Evolutionary conservation across 2,888 invertebrate species (phyloP).

Genomic region (Ditylenchus weischeri): DNA sequence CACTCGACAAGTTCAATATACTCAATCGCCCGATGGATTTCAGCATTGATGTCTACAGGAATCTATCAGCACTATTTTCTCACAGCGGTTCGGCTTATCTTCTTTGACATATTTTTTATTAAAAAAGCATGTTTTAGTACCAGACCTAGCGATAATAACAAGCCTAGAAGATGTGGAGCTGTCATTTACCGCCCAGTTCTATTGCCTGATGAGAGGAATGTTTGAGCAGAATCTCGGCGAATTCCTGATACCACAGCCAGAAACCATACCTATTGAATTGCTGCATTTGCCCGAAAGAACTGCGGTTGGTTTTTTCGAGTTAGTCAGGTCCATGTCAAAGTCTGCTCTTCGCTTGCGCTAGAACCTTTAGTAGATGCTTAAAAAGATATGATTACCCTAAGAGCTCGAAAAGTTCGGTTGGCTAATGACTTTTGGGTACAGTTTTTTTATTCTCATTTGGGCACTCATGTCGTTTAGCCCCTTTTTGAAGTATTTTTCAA

Average conservation of each 20-base stretch:
- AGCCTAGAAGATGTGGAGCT: conserved; percentile 38
- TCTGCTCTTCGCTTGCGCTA: no score
- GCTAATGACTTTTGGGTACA: no score
- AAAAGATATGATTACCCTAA: no score
- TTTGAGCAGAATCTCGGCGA: conserved; percentile 64
- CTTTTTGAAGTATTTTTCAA: no score
- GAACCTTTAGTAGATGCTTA: no score
- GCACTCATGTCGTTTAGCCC: no score
- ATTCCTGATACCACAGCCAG: conserved; percentile 49
- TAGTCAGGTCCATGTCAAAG: no score
- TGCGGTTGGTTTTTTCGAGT: conserved; percentile 32
- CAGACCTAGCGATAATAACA: conserved; percentile 45
- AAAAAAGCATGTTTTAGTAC: conserved; percentile 36
- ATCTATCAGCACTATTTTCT: conserved; percentile 45
- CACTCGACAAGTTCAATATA: conserved; percentile 24
- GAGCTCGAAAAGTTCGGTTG: no score
- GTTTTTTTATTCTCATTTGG: no score
- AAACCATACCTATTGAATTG: conserved; percentile 53
- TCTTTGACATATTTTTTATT: conserved; percentile 10
- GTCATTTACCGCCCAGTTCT: conserved; percentile 48
- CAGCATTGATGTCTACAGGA: conserved; percentile 41
- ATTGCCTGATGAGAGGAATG: conserved; percentile 52
- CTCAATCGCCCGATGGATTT: conserved; percentile 41
- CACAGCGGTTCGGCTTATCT: conserved; percentile 37
- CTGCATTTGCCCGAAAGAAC: conserved; percentile 43